These are phyloP conservation scores for Cabera pusaria DNA, from an alignment of 2,888 invertebrate genomes.

Conservation along the genomic window DNA sequence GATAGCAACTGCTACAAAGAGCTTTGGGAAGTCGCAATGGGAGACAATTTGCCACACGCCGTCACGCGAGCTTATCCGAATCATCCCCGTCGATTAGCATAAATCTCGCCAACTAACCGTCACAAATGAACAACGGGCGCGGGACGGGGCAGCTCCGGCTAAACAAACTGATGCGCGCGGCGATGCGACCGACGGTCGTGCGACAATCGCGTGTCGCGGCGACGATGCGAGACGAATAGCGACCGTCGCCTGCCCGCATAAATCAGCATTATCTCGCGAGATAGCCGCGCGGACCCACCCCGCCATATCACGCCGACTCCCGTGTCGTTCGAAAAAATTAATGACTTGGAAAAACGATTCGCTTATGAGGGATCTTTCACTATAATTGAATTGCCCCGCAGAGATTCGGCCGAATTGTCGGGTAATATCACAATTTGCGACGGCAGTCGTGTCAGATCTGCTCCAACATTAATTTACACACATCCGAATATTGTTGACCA, in stretches of 20 bases:
- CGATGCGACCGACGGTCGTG: conserved; percentile 53
- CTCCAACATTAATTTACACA: too few species aligned
- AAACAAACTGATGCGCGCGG: conserved; percentile 61
- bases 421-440: conserved; percentile 50
- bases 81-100: conserved; percentile 80
- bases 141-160: conserved; percentile 41
- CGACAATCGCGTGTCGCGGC: conserved; percentile 59
- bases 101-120: conserved; percentile 82
- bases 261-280: conserved; percentile 84
- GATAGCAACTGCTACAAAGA: conserved; percentile 59
- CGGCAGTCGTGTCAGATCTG: conserved; percentile 52
- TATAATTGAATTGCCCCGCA: conserved; percentile 82
- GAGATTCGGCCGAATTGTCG: conserved; percentile 71
- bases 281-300: conserved; percentile 78
- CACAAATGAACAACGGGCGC: conserved; percentile 69
- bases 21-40: conserved; percentile 67
- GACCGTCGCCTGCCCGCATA: conserved; percentile 76
- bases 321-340: conserved; percentile 83
- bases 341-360: conserved; percentile 84
- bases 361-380: conserved; percentile 83
- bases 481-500: too few species aligned
- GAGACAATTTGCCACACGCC: conserved; percentile 78
- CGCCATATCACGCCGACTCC: conserved; percentile 76
- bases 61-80: conserved; percentile 77
- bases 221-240: conserved; percentile 79